Evolutionary conservation across 2,113 vertebrate genomes (phyloP).

Genomic region (Shinisaurus crocodilurus): DNA sequence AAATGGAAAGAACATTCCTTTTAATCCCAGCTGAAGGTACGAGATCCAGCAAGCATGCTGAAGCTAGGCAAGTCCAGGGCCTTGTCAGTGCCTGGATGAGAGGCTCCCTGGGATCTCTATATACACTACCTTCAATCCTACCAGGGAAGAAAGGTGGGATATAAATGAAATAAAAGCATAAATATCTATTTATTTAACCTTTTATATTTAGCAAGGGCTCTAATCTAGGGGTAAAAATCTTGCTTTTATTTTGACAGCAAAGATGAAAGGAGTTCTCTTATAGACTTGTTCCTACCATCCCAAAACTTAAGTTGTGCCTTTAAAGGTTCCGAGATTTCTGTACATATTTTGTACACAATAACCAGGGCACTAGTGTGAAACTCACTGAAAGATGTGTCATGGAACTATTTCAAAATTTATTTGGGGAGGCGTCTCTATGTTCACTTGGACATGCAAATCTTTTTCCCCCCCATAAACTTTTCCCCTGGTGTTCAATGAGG

Average conservation of each 20-base stretch:
- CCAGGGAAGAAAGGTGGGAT: not conserved
- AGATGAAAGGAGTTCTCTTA: not conserved
- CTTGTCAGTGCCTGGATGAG: not conserved
- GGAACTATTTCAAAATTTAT: not conserved
- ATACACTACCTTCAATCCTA: not conserved
- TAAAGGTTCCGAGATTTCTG: not conserved
- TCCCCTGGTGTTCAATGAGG: constrained; percentile 45
- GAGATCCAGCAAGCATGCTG: not conserved
- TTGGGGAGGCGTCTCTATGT: constrained; percentile 4
- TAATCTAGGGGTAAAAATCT: not conserved
- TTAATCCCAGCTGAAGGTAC: not conserved
- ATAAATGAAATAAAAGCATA: not conserved
- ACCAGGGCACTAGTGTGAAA: not conserved
- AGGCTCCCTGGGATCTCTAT: not conserved
- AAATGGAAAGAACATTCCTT: not conserved
- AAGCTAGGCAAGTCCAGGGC: not conserved
- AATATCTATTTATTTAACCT: not conserved
- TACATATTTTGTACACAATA: constrained; percentile 12
- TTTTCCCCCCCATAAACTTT: constrained; percentile 37
- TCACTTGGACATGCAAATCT: constrained; percentile 5
- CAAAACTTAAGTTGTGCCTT: not conserved
- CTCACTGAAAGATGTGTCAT: not conserved
- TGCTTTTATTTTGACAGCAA: not conserved
- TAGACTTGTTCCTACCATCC: not conserved
- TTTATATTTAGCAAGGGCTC: not conserved